These are phyloP conservation scores for Acanthaster planci DNA, from an alignment of 35 echinoderm and acorn worm species.

Conservation along the genomic window DNA sequence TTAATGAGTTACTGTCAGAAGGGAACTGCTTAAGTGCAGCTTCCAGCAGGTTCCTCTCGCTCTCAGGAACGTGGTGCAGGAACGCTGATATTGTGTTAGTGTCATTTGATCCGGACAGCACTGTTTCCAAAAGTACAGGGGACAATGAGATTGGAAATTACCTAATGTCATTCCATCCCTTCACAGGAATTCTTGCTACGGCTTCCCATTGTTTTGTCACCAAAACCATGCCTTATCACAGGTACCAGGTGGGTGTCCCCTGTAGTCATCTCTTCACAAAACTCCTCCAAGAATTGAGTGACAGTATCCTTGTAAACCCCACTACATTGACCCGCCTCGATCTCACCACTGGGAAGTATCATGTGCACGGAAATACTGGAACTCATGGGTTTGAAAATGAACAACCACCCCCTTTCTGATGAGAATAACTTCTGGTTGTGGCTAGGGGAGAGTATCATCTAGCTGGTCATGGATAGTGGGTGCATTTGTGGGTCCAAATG, in stretches of 20 bases:
- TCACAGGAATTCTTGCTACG: constrained; percentile 32
- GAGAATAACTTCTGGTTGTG: neutral
- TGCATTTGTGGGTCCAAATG: neutral
- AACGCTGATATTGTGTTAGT: neutral
- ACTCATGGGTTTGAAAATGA: constrained; percentile 22
- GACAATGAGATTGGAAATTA: constrained; percentile 40
- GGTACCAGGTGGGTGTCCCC: constrained; percentile 6
- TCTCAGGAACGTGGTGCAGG: neutral
- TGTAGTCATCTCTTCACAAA: neutral
- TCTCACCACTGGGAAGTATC: constrained; percentile 18
- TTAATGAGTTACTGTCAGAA: neutral
- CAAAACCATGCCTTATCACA: neutral
- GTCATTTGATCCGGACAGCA: neutral
- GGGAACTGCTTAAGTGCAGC: neutral
- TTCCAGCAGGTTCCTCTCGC: neutral
- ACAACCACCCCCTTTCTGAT: neutral
- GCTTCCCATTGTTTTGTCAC: constrained; percentile 41
- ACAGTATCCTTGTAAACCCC: constrained; percentile 25
- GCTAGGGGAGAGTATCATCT: neutral
- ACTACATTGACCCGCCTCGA: constrained; percentile 9
- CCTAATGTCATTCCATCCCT: constrained; percentile 29
- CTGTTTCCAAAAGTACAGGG: constrained; percentile 23
- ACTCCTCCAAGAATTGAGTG: constrained; percentile 31
- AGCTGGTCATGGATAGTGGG: neutral
- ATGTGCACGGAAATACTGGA: constrained; percentile 6